Base-by-base conservation (phyloP, 1,140 invertebrate genomes). In the Drosophila yakuba region DNA sequence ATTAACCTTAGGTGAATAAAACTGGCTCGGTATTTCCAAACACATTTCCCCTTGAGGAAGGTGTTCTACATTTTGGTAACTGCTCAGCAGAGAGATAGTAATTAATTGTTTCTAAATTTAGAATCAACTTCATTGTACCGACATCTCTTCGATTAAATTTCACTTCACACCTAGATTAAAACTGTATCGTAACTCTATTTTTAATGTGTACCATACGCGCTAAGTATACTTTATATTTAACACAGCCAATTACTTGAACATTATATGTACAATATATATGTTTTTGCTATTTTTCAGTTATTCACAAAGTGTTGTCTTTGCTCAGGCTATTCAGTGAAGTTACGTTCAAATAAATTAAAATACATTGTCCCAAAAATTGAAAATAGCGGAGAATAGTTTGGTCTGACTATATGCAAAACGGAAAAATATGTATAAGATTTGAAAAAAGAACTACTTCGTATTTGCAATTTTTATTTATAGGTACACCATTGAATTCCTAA, bases 41-140 rank as follows among this genome's bases (percentile, higher is more conserved):
- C 3, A 4, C 8, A 1, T 10, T 50, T 36, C 4, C 14, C 3
- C 0, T 5, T 10, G 8, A n/a, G 47, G 23, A 7, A 3, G 28
- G 15, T 17, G 25, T 12, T 35, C n/a, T 10, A 52, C n/a, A n/a
- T 35, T 6, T 25, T 8, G 25, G 1, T 12, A 35, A 6, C 23
- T 17, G 12, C 4, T 28, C 12, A 41, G 17, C 3, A 50, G 10
- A 51, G 12, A 28, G 25, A 57, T 28, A 51, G 12, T n/a, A 35
- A n/a, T 43, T 67, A 43, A 63, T 17, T 43, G 25, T 44, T 51
- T 51, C 38, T 51, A 64, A 51, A 67, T 44, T 64, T 51, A 64
- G 28, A 25, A 25, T 15, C 2, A 12, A 38, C 14, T 39, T 63
- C 25, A 12, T 28, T n/a, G 4, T 38, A 32, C 12, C n/a, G 2